phyloP scores from a whole-genome alignment of 2,888 invertebrate genomes.

The Mellilla xanthometata region DNA sequence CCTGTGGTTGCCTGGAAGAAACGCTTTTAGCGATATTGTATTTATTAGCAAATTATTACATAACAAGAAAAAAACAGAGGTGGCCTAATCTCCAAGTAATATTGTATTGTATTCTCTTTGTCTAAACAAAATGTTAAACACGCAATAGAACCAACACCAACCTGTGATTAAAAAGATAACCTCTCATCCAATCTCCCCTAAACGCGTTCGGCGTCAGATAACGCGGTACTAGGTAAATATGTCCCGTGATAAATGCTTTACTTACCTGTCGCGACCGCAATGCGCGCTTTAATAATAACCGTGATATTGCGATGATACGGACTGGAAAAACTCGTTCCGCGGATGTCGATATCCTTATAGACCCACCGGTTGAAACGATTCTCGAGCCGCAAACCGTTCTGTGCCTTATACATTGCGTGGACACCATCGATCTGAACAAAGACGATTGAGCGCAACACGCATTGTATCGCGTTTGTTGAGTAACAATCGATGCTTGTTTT shows the following conservation, averaged over 20 bases:
- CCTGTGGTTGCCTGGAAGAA: no score
- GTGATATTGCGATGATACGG: slow-evolving; percentile 82
- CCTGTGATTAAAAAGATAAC: slow-evolving; percentile 41
- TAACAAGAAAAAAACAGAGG: no score
- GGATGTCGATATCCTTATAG: slow-evolving; percentile 81
- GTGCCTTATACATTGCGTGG: slow-evolving; percentile 2
- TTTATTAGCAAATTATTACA: no score
- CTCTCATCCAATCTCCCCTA: slow-evolving; percentile 52
- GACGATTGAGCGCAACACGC: slow-evolving; percentile 26
- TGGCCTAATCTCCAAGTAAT: no score
- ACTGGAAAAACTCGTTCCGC: slow-evolving; percentile 82
- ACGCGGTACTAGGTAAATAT: slow-evolving; percentile 65
- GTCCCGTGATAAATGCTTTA: slow-evolving; percentile 75
- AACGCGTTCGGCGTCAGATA: slow-evolving; percentile 51
- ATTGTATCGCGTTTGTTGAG: slow-evolving; percentile 39
- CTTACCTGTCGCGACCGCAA: slow-evolving; percentile 78
- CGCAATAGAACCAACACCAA: slow-evolving; percentile 20
- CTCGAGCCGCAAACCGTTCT: slow-evolving; percentile 24
- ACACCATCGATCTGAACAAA: slow-evolving; percentile 34
- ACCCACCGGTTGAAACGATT: slow-evolving; percentile 49
- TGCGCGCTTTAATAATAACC: slow-evolving; percentile 80
- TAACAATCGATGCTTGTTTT: slow-evolving; percentile 41
- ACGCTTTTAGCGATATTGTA: no score
- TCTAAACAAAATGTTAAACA: no score
- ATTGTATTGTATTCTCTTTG: no score